Evolutionary conservation across 2,888 invertebrate species (phyloP).

Genomic region (Dendrolimus houi): DNA sequence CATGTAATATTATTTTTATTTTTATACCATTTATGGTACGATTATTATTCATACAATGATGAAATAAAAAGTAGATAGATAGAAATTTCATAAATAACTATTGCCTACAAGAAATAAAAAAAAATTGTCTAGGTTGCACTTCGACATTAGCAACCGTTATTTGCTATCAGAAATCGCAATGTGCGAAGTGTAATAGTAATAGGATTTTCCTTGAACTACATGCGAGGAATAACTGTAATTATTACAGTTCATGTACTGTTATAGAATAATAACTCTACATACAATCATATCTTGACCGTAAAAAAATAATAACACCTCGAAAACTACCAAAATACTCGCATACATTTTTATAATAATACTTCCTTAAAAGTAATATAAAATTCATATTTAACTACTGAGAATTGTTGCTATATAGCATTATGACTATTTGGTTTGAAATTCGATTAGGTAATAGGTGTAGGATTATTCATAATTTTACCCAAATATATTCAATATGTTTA

Average conservation of each 20-base stretch:
- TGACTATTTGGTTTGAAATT: not conserved
- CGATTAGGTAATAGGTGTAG: not conserved
- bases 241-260: slow-evolving; percentile 38
- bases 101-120: slow-evolving; percentile 31
- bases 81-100: slow-evolving; percentile 38
- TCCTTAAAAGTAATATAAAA: slow-evolving; percentile 13
- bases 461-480: not conserved
- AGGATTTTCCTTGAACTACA: slow-evolving; percentile 31
- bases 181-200: slow-evolving; percentile 18
- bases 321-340: not conserved
- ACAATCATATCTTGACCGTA: slow-evolving; percentile 45
- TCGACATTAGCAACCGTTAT: slow-evolving; percentile 24
- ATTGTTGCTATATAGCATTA: not conserved
- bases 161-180: slow-evolving; percentile 27
- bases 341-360: slow-evolving; percentile 7
- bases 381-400: slow-evolving; percentile 10
- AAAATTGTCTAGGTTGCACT: slow-evolving; percentile 41
- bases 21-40: slow-evolving; percentile 66
- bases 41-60: slow-evolving; percentile 49
- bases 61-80: slow-evolving; percentile 35
- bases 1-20: slow-evolving; percentile 65
- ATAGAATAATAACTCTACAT: slow-evolving; percentile 22
- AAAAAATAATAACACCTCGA: not conserved
- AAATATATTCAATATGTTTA: not conserved
- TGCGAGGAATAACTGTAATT: slow-evolving; percentile 57